These are phyloP conservation scores for Sycobia sp. DNA, from an alignment of 1,140 invertebrate species.

Conservation along the genomic window DNA sequence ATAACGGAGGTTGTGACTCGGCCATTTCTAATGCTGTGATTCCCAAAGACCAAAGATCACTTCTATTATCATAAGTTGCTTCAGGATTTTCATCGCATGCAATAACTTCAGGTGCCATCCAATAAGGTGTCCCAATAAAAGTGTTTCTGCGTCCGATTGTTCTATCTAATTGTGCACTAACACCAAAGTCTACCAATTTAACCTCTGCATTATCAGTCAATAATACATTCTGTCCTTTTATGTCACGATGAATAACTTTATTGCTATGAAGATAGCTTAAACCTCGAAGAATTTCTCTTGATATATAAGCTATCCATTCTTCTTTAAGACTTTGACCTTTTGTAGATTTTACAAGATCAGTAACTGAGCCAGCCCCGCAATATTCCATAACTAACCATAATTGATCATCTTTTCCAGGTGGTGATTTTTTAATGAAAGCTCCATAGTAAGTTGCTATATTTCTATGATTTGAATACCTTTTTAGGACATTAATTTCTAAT, in stretches of 20 bases:
- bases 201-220: constrained; percentile 99
- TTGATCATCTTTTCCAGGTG: constrained; percentile 98
- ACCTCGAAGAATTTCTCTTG: constrained; percentile 94
- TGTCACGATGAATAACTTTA: constrained; percentile 99
- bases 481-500: constrained; percentile 98
- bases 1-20: constrained; percentile 97
- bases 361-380: constrained; percentile 98
- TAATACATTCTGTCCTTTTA: constrained; percentile 99
- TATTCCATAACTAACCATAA: constrained; percentile 99
- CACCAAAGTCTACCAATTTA: constrained; percentile 99
- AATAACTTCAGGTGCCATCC: constrained; percentile 98
- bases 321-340: constrained; percentile 98
- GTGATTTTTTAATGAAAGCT: constrained; percentile 99
- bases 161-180: constrained; percentile 97
- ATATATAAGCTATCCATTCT: constrained; percentile 99
- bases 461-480: constrained; percentile 98
- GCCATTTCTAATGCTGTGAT: constrained; percentile 99
- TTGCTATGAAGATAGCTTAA: constrained; percentile 97
- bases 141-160: constrained; percentile 99
- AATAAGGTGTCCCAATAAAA: constrained; percentile 99
- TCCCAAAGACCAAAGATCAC: constrained; percentile 97
- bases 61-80: constrained; percentile 99
- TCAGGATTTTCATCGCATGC: constrained; percentile 99
- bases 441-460: constrained; percentile 99
- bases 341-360: constrained; percentile 98